These are phyloP conservation scores for Rhagonycha lutea DNA, from an alignment of 2,888 invertebrate species.

Conservation along the genomic window DNA sequence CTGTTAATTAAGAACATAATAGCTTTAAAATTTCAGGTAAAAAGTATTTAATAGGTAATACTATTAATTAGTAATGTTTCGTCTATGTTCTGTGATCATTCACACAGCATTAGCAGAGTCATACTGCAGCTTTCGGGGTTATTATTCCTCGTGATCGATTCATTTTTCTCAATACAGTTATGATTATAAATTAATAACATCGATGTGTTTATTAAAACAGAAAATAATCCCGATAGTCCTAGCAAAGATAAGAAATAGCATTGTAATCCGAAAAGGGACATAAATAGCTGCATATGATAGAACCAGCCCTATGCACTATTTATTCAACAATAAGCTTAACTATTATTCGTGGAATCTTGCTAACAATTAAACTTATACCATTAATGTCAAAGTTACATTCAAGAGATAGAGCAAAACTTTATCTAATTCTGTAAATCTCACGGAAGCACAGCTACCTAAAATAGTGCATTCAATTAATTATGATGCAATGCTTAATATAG, in stretches of 20 bases:
- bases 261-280: not conserved
- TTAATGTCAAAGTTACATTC: conserved; percentile 37
- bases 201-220: not conserved
- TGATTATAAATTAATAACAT: too few species aligned
- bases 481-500: conserved; percentile 11
- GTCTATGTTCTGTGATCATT: too few species aligned
- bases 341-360: conserved; percentile 28
- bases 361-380: conserved; percentile 39
- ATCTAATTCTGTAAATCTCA: conserved; percentile 32
- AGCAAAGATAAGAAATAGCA: not conserved
- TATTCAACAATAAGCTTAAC: conserved; percentile 8
- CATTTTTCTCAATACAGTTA: not conserved
- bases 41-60: too few species aligned
- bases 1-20: not conserved
- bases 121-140: too few species aligned
- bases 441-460: conserved; percentile 20
- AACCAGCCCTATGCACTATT: conserved; percentile 4
- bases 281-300: conserved; percentile 11
- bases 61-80: too few species aligned
- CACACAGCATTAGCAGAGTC: too few species aligned
- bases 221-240: not conserved
- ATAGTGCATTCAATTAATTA: conserved; percentile 33
- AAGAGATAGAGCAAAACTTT: conserved; percentile 30
- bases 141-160: not conserved
- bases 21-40: not conserved